These are phyloP conservation scores for Montifringilla adamsi DNA, from an alignment of 2,113 vertebrate species.

Conservation along the genomic window DNA sequence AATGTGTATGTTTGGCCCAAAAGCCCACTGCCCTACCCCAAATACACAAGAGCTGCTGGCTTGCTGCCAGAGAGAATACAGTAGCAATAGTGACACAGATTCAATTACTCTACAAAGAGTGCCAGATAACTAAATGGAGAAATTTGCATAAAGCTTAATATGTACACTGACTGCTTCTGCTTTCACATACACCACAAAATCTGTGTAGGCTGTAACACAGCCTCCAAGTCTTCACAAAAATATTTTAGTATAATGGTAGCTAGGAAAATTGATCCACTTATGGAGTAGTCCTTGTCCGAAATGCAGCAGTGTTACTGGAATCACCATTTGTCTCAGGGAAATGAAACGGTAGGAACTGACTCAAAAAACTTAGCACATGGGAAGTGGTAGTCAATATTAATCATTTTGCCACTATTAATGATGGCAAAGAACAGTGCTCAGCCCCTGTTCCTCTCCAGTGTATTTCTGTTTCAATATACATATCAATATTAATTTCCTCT, in stretches of 20 bases:
- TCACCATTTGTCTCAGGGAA: neutral
- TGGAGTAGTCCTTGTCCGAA: neutral
- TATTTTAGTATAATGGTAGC: neutral
- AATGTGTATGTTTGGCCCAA: neutral
- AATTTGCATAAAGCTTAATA: neutral
- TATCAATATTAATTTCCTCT: slow-evolving; percentile 47
- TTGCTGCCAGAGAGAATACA: neutral
- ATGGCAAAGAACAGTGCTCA: neutral
- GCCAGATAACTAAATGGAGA: neutral
- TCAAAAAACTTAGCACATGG: neutral
- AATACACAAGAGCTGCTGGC: neutral
- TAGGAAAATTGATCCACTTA: neutral
- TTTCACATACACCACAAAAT: neutral
- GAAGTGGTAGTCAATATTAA: neutral
- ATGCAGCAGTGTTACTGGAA: neutral
- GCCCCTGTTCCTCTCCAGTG: neutral
- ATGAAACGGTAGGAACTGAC: neutral
- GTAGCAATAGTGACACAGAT: neutral
- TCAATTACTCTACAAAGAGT: neutral
- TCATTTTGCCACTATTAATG: neutral
- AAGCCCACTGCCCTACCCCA: neutral
- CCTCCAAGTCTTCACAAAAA: neutral
- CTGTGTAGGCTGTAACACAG: neutral
- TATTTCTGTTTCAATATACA: slow-evolving; percentile 21
- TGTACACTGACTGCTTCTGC: neutral